These are phyloP conservation scores for Globodera rostochiensis DNA, from an alignment of 1,140 invertebrate species.

Conservation along the genomic window DNA sequence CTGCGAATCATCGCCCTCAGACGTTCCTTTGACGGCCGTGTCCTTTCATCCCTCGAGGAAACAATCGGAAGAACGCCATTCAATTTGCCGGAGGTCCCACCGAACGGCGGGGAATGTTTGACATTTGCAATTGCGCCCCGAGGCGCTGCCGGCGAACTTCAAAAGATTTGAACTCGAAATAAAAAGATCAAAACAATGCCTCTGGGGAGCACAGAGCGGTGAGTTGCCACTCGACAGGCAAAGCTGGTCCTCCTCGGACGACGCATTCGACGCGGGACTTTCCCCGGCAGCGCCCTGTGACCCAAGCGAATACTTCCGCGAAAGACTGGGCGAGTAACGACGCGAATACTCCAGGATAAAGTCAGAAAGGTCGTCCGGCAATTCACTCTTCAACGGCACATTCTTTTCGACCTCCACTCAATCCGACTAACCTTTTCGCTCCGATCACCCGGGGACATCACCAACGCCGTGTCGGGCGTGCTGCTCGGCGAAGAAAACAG, in stretches of 20 bases:
- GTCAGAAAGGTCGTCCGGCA: constrained; percentile 63
- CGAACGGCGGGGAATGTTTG: not conserved
- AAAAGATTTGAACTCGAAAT: constrained; percentile 26
- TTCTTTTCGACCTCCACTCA: constrained; percentile 17
- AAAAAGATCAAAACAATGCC: not conserved
- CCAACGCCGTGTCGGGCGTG: constrained; percentile 48
- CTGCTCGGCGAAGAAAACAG: constrained; percentile 49
- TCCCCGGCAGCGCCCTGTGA: constrained; percentile 1
- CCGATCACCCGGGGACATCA: constrained; percentile 14
- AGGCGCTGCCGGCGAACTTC: constrained; percentile 52
- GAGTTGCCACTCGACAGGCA: constrained; percentile 34
- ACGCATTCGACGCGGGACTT: constrained; percentile 3
- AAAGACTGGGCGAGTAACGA: constrained; percentile 42
- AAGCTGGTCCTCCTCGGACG: constrained; percentile 14
- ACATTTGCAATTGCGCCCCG: constrained; percentile 34
- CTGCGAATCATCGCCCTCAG: constrained; percentile 54
- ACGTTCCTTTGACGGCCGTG: constrained; percentile 53
- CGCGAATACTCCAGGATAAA: constrained; percentile 66
- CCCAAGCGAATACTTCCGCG: constrained; percentile 16
- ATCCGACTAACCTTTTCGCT: constrained; percentile 25
- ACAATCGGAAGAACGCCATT: too few relatives aligned
- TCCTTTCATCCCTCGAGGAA: not conserved
- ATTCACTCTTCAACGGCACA: constrained; percentile 35
- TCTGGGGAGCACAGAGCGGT: constrained; percentile 52
- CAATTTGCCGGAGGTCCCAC: not conserved